phyloP scores from a whole-genome alignment of 2,113 vertebrate species.

The Pteronura brasiliensis region DNA sequence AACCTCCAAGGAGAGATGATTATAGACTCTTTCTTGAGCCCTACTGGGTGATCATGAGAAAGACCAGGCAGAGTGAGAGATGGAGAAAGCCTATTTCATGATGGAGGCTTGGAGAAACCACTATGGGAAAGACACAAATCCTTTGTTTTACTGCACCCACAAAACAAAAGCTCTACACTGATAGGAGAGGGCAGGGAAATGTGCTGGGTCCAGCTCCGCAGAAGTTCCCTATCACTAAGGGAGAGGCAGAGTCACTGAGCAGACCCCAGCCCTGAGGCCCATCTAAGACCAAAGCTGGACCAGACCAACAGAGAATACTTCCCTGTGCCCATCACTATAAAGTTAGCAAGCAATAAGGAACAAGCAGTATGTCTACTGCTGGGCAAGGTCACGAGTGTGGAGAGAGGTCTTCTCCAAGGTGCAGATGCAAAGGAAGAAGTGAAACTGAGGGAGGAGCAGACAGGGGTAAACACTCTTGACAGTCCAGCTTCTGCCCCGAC shows the following conservation, averaged over 20 bases:
- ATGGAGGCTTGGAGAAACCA: not conserved
- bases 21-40: not conserved
- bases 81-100: not conserved
- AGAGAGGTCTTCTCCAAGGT: not conserved
- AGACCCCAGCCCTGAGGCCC: not conserved
- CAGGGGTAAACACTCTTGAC: not conserved
- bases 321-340: not conserved
- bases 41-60: not conserved
- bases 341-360: not conserved
- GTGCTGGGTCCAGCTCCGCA: not conserved
- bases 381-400: not conserved
- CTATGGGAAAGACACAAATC: not conserved
- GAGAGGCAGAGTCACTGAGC: not conserved
- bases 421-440: not conserved
- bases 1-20: not conserved
- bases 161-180: not conserved
- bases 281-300: not conserved
- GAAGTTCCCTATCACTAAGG: not conserved
- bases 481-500: not conserved
- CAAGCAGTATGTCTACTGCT: not conserved
- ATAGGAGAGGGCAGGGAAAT: not conserved
- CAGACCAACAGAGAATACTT: not conserved
- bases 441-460: not conserved
- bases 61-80: not conserved
- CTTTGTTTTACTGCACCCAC: not conserved